Evolutionary conservation across 2,888 invertebrate genomes (phyloP).

Genomic region (Cerceris rybyensis): DNA sequence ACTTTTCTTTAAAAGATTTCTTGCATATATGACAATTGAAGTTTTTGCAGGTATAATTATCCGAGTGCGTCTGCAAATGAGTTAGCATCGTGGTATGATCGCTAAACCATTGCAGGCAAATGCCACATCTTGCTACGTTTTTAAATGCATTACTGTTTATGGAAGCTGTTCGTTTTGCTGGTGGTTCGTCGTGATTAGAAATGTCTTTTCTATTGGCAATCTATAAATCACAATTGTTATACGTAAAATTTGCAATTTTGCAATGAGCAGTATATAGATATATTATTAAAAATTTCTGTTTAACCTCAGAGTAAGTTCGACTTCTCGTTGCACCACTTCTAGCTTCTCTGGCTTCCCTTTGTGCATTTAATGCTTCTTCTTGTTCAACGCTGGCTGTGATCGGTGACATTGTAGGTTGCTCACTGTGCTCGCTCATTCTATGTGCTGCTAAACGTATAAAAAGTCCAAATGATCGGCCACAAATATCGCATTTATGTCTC

Average conservation of each 20-base stretch:
- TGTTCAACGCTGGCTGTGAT: conserved; percentile 73
- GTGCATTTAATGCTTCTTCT: conserved; percentile 76
- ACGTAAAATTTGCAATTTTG: neutral
- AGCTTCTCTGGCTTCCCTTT: conserved; percentile 73
- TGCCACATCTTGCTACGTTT: conserved; percentile 74
- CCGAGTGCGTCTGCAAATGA: conserved; percentile 75
- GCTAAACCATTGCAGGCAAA: conserved; percentile 74
- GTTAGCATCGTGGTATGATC: conserved; percentile 76
- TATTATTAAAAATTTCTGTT: neutral
- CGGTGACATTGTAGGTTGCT: conserved; percentile 68
- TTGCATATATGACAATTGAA: conserved; percentile 72
- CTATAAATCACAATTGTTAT: conserved; percentile 50
- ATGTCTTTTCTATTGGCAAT: conserved; percentile 62
- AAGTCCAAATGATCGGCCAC: conserved; percentile 75
- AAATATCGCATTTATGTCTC: conserved; percentile 75
- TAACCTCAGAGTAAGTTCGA: conserved; percentile 69
- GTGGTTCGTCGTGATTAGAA: conserved; percentile 56
- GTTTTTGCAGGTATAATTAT: conserved; percentile 68
- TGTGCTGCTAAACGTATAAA: conserved; percentile 75
- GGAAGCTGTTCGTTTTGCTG: conserved; percentile 59
- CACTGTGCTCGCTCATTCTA: conserved; percentile 73
- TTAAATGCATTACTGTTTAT: conserved; percentile 59
- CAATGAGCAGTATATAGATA: neutral
- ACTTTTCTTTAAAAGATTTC: conserved; percentile 76
- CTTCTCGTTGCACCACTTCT: conserved; percentile 61